Percentiles rank a stretch among this genome's conserved stretches.
Evolutionary conservation across 2,888 invertebrate genomes (phyloP).

Genomic region (Tenthredo notha): DNA sequence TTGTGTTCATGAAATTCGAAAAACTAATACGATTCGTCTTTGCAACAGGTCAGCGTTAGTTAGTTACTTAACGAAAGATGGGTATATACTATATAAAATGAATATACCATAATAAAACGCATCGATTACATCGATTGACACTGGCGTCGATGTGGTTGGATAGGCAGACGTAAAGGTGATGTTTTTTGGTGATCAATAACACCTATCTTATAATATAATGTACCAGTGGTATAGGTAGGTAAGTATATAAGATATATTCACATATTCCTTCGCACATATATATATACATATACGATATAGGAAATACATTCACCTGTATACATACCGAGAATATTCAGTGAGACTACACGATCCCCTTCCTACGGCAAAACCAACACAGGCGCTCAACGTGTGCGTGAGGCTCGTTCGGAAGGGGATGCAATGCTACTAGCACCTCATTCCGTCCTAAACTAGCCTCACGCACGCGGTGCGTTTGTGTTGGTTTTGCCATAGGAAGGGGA

Average conservation of each 20-base stretch:
- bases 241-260: not conserved
- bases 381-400: too few species aligned
- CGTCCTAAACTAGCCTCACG: too few species aligned
- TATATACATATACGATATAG: not conserved
- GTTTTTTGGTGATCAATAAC: slow-evolving; percentile 76
- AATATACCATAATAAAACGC: not conserved
- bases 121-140: slow-evolving; percentile 37
- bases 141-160: not conserved
- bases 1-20: too few species aligned
- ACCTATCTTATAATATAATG: not conserved
- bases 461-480: too few species aligned
- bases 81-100: not conserved
- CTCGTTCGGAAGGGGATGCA: too few species aligned
- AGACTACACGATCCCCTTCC: too few species aligned
- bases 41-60: not conserved
- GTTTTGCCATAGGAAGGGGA: too few species aligned
- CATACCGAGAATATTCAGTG: too few species aligned
- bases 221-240: not conserved
- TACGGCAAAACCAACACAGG: too few species aligned
- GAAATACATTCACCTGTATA: not conserved
- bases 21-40: not conserved
- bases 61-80: not conserved
- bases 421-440: too few species aligned
- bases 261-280: not conserved
- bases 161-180: slow-evolving; percentile 42